phyloP scores from a whole-genome alignment of 2,113 vertebrate species.

The Pseudorectes ferrugineus region DNA sequence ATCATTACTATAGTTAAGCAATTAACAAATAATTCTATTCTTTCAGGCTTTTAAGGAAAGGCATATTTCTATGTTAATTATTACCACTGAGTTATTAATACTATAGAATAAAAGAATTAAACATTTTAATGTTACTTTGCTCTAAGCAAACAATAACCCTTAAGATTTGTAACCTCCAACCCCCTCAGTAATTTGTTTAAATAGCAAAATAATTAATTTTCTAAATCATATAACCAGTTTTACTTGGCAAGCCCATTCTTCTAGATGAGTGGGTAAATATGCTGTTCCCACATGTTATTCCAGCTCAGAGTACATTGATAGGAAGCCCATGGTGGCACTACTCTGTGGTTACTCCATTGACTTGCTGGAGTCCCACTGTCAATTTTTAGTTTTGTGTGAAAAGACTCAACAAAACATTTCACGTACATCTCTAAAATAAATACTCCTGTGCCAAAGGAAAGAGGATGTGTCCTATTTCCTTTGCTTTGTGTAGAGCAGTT shows the following conservation, averaged over 20 bases:
- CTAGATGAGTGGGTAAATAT: neutral
- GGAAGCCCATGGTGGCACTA: neutral
- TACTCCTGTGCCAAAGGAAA: neutral
- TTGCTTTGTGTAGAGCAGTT: neutral
- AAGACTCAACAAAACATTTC: neutral
- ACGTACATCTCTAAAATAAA: neutral
- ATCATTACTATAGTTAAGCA: constrained; percentile 17
- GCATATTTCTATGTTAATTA: neutral
- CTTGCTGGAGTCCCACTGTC: neutral
- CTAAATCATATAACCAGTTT: neutral
- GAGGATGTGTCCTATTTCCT: neutral
- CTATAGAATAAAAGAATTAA: constrained; percentile 29
- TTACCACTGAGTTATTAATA: neutral
- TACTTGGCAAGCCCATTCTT: neutral
- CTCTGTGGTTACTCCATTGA: neutral
- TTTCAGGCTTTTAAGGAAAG: constrained; percentile 12
- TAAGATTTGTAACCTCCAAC: neutral
- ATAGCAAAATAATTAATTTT: neutral
- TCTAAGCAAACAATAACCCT: neutral
- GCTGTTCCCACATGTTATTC: neutral
- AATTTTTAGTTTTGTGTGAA: neutral
- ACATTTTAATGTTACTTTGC: constrained; percentile 5
- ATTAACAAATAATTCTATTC: constrained; percentile 41
- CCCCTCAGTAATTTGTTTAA: neutral
- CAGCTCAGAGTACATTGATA: neutral